Base-by-base conservation (phyloP, 2,113 vertebrate species). In the Notechis scutatus region DNA sequence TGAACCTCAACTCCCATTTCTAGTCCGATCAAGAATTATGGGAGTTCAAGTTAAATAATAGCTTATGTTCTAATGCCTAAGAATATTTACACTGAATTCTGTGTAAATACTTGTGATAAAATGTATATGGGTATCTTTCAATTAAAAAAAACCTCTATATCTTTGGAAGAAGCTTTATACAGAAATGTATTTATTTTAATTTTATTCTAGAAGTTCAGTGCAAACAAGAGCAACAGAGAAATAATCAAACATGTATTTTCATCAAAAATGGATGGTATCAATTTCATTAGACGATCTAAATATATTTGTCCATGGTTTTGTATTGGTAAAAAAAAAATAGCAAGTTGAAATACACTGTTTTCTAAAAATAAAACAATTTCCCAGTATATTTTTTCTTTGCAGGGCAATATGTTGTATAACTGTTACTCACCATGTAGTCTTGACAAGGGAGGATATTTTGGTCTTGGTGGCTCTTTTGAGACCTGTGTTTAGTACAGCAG, bases 391-490 rank as follows among this genome's bases (percentile, higher is more conserved):
- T 11, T 42, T 18, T 42, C 39, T 18, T 74, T 42, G 59, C 47
- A 29, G 39, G 9, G n/a, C 45, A 29, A 14, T 42, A 1, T 50
- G 45, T 86, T 12, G 54, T 29, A 10, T 34, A 55, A 92, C 86
- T 56, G 59, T 69, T 87, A 54, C 92, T 87, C 89, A 81, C 88
- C 23, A 42, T 4, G 14, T 54, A 87, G n/a, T 45, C 92, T 87
- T 86, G 57, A 69, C 81, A 91, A 69, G 85, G 81, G 34, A 90
- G 57, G 92, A 91, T 87, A 86, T 87, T 90, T 93, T 90, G 81
- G 81, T 54, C 56, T 85, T 5, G 3, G 21, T 50, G 81, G 56
- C 24, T 56, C 74, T 90, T 85, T 90, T 18, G 23, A 54, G 45
- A 61, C n/a, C 12, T 12, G n/a, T 86, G n/a, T 87, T 93, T 87